Conservation (phyloP, 2,113 vertebrate genomes). For the Chamaea fasciata region DNA sequence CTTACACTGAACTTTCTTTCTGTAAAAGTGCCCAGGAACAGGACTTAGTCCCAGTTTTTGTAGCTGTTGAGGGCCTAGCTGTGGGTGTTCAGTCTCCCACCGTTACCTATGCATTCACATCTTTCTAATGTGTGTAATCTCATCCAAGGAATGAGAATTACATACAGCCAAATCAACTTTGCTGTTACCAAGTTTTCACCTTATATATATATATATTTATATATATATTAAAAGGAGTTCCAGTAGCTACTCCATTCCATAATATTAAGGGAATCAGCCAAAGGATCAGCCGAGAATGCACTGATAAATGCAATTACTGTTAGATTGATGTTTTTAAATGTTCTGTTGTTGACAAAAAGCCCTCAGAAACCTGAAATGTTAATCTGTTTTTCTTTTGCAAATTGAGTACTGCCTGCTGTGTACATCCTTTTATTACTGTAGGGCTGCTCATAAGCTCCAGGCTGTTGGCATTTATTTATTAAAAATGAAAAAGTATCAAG, state of each 20-base stretch:
- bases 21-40: not conserved
- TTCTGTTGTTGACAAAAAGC: slow-evolving; percentile 62
- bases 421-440: slow-evolving; percentile 58
- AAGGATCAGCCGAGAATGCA: not conserved
- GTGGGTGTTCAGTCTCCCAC: not conserved
- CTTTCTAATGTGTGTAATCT: not conserved
- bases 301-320: slow-evolving; percentile 58
- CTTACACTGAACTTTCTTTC: not conserved
- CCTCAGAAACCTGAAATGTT: slow-evolving; percentile 64
- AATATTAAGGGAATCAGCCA: slow-evolving; percentile 9
- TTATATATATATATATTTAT: not conserved
- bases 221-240: not conserved
- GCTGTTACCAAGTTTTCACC: not conserved
- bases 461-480: slow-evolving; percentile 59
- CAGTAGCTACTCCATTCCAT: not conserved
- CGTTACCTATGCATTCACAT: not conserved
- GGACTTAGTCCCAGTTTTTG: not conserved
- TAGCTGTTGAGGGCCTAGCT: not conserved
- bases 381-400: slow-evolving; percentile 64
- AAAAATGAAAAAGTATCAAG: slow-evolving; percentile 33
- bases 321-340: slow-evolving; percentile 59
- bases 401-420: slow-evolving; percentile 61
- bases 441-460: slow-evolving; percentile 45
- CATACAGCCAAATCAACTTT: not conserved
- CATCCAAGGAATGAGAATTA: not conserved